Evolutionary conservation across 2,797 vertebrate species (phyloP).

Genomic region (Delichon dasypus): DNA sequence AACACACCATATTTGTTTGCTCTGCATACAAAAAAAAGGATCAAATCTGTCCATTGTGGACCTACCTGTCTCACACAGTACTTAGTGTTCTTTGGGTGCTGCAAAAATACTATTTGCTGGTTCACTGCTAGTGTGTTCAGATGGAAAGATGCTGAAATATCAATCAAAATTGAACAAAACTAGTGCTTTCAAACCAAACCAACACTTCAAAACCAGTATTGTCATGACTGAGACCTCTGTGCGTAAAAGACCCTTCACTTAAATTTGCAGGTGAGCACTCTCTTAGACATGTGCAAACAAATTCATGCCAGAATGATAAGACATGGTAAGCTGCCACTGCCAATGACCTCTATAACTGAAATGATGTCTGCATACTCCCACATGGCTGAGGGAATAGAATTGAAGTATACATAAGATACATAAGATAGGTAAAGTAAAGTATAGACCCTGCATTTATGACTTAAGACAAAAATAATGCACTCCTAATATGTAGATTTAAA

Average conservation of each 20-base stretch:
- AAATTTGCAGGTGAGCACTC: neutral
- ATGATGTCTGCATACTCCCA: neutral
- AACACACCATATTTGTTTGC: neutral
- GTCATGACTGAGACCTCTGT: neutral
- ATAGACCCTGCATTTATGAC: neutral
- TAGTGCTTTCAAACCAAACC: neutral
- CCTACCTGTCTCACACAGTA: neutral
- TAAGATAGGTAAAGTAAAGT: neutral
- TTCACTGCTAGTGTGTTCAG: neutral
- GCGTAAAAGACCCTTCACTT: neutral
- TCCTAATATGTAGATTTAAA: neutral
- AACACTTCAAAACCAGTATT: neutral
- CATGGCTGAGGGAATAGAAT: neutral
- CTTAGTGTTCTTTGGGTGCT: neutral
- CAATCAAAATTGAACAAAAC: slow-evolving; percentile 1
- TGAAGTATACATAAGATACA: neutral
- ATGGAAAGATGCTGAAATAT: slow-evolving; percentile 8
- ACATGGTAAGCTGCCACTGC: neutral
- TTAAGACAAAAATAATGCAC: neutral
- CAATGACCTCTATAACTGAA: neutral
- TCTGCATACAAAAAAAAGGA: neutral
- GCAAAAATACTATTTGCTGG: slow-evolving; percentile 15
- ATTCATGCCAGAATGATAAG: slow-evolving; percentile 5
- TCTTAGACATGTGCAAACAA: neutral
- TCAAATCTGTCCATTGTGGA: neutral